A percentile compares a stretch with the other conserved stretches of the same genome.
phyloP scores from a whole-genome alignment of 2,113 vertebrate genomes.

The Austrofundulus limnaeus region DNA sequence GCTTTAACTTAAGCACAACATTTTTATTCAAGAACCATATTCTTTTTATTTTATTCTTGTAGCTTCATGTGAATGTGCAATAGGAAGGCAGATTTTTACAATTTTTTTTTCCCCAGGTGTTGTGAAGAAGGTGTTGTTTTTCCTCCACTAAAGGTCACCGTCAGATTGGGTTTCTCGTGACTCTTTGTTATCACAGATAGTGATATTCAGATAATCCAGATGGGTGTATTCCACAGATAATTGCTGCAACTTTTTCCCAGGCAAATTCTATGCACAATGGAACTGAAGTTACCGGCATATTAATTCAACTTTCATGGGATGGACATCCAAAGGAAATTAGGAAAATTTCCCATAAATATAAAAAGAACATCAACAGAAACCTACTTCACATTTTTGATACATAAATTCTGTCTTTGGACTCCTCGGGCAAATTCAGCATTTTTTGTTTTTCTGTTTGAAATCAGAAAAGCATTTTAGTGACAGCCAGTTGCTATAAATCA shows the following conservation, averaged over 20 bases:
- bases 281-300: slow-evolving; percentile 12
- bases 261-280: slow-evolving; percentile 7
- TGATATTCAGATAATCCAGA: slow-evolving; percentile 40
- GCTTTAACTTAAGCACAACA: neutral
- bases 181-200: slow-evolving; percentile 53
- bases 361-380: neutral
- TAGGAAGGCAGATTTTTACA: neutral
- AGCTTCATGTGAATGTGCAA: neutral
- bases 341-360: neutral
- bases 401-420: too few relatives aligned
- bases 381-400: too few relatives aligned
- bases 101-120: slow-evolving; percentile 3
- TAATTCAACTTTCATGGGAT: neutral
- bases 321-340: neutral
- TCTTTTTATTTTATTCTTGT: neutral
- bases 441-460: too few relatives aligned
- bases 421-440: too few relatives aligned
- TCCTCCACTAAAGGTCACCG: slow-evolving; percentile 46
- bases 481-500: too few relatives aligned
- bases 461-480: too few relatives aligned
- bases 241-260: slow-evolving; percentile 51
- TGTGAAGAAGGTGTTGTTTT: slow-evolving; percentile 43
- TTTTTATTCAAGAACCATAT: neutral
- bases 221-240: slow-evolving; percentile 47
- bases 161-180: slow-evolving; percentile 56